Evolutionary conservation across 2,113 vertebrate genomes (phyloP).

Genomic region (Nerophis lumbriciformis): DNA sequence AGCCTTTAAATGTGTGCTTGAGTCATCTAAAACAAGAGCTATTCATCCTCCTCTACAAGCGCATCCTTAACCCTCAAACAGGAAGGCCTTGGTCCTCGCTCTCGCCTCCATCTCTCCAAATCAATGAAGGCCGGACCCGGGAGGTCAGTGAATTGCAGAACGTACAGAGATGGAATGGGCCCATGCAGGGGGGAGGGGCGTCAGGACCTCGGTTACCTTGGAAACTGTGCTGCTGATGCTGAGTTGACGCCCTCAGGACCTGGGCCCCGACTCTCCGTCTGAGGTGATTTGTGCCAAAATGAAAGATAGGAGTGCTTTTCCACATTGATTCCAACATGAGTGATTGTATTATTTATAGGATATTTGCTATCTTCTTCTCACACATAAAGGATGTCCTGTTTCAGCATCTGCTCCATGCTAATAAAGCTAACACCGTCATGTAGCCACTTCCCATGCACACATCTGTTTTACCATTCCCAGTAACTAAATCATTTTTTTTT

Average conservation of each 20-base stretch:
- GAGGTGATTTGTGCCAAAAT: conserved; percentile 27
- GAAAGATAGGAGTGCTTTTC: not conserved
- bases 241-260: conserved; percentile 26
- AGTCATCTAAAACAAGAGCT: conserved; percentile 61
- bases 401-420: too few relatives aligned
- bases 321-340: not conserved
- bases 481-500: too few relatives aligned
- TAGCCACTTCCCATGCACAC: too few relatives aligned
- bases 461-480: too few relatives aligned
- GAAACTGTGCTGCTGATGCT: conserved; percentile 42
- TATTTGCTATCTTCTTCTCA: too few relatives aligned
- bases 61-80: conserved; percentile 70
- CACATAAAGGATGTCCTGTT: too few relatives aligned
- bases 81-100: conserved; percentile 51
- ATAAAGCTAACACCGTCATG: too few relatives aligned
- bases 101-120: conserved; percentile 69
- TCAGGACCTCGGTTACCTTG: conserved; percentile 53
- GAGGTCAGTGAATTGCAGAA: conserved; percentile 73
- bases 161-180: conserved; percentile 50
- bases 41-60: conserved; percentile 43
- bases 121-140: conserved; percentile 73
- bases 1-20: conserved; percentile 68
- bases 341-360: not conserved
- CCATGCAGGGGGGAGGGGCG: conserved; percentile 25
- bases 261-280: conserved; percentile 20